Evolutionary conservation across 2,888 invertebrate species (phyloP).

Genomic region (Acanthacorydalis orientalis): DNA sequence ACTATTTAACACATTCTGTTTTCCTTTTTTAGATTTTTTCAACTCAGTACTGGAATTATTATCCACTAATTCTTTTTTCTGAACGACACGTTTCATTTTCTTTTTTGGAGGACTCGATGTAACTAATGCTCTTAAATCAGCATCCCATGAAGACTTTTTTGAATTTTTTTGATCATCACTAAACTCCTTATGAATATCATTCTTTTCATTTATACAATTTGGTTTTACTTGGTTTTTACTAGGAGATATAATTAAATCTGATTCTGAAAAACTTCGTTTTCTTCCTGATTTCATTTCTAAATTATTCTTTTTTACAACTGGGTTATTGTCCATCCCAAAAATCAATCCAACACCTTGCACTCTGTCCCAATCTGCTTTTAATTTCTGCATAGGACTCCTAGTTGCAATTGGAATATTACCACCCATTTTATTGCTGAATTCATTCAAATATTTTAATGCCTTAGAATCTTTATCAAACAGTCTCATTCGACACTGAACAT

Average conservation of each 20-base stretch:
- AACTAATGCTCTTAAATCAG: constrained; percentile 14
- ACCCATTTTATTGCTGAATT: neutral
- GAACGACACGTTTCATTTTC: neutral
- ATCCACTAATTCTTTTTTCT: too few relatives aligned
- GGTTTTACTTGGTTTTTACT: neutral
- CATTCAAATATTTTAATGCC: neutral
- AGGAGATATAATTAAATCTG: neutral
- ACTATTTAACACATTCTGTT: neutral
- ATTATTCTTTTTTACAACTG: neutral
- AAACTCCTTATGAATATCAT: constrained; percentile 2
- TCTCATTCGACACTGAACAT: neutral
- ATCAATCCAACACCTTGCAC: constrained; percentile 7
- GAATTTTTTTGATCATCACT: constrained; percentile 4
- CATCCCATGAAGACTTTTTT: constrained; percentile 16
- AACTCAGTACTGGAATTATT: neutral
- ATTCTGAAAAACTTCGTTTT: constrained; percentile 1
- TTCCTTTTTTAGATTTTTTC: neutral
- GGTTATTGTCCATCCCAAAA: neutral
- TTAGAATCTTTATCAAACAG: neutral
- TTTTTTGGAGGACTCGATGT: neutral
- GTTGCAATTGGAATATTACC: constrained; percentile 6
- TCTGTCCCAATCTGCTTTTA: constrained; percentile 7
- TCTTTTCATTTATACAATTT: constrained; percentile 1
- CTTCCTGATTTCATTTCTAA: neutral
- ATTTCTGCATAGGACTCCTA: constrained; percentile 6